Conservation (phyloP, 2,888 invertebrate genomes). For the Pherbina coryleti region DNA sequence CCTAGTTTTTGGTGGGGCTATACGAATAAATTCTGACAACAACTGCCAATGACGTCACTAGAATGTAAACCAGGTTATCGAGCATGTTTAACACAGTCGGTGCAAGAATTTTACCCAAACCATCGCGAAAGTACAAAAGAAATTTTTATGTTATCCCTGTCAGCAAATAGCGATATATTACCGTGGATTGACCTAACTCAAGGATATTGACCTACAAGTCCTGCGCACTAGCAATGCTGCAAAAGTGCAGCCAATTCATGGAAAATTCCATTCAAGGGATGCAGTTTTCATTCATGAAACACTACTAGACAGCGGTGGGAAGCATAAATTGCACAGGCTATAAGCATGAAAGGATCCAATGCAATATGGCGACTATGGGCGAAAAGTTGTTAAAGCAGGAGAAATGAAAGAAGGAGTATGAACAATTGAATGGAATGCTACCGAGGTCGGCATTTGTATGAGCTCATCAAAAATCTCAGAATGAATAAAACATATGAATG, state of each 20-base stretch:
- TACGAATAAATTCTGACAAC: background rate
- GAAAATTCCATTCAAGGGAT: slow-evolving; percentile 8
- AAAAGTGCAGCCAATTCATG: slow-evolving; percentile 36
- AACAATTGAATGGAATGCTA: background rate
- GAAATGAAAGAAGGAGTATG: background rate
- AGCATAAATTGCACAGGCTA: background rate
- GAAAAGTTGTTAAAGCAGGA: background rate
- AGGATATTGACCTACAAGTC: slow-evolving; percentile 66
- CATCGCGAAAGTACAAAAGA: too few species aligned
- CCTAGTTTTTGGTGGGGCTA: background rate
- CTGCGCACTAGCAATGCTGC: slow-evolving; percentile 55
- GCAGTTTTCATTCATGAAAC: slow-evolving; percentile 22
- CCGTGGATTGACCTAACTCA: slow-evolving; percentile 50
- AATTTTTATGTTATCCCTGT: background rate
- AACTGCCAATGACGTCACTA: slow-evolving; percentile 20
- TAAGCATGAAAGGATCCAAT: background rate
- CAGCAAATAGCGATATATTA: background rate
- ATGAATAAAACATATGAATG: background rate
- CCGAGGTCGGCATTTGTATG: background rate
- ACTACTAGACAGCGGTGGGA: background rate
- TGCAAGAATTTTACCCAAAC: background rate
- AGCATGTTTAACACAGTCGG: background rate
- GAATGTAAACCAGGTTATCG: slow-evolving; percentile 4
- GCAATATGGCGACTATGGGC: background rate
- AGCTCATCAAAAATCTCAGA: background rate